Percentiles rank a stretch among this genome's conserved stretches.
These are phyloP conservation scores for Ariolimax columbianus DNA, from an alignment of 2,888 invertebrate genomes.

Conservation along the genomic window DNA sequence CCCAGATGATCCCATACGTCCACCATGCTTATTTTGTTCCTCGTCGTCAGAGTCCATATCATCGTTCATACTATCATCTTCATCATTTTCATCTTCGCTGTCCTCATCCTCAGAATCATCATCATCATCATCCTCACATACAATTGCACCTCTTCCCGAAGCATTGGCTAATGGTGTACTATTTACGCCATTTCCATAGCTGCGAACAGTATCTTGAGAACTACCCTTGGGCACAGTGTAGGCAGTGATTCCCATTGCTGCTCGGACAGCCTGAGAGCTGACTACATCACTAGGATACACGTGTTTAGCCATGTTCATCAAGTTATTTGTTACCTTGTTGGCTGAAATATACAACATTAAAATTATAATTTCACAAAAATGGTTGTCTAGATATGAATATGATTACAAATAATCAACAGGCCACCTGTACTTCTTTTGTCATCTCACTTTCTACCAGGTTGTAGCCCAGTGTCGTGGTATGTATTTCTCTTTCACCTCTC, in stretches of 20 bases:
- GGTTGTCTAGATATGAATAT: neutral
- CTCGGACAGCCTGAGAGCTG: constrained; percentile 57
- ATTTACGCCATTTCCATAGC: neutral
- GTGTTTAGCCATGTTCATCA: constrained; percentile 62
- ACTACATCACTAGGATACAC: constrained; percentile 60
- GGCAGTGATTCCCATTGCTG: constrained; percentile 61
- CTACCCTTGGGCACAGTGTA: constrained; percentile 45
- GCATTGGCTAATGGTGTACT: neutral
- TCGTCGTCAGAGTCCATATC: constrained; percentile 24
- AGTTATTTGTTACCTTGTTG: constrained; percentile 64
- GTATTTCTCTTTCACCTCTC: too few relatives aligned
- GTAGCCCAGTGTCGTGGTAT: too few relatives aligned
- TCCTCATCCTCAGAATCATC: constrained; percentile 25
- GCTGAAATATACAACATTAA: constrained; percentile 56
- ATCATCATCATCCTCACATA: constrained; percentile 34
- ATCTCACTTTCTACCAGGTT: too few relatives aligned
- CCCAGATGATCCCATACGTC: neutral
- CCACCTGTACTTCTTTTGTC: too few relatives aligned
- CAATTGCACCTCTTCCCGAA: constrained; percentile 21
- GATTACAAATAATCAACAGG: too few relatives aligned
- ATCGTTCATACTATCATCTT: constrained; percentile 42
- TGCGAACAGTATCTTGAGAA: neutral
- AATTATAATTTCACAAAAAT: neutral
- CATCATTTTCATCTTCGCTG: constrained; percentile 22
- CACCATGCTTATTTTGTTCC: neutral